Base-by-base conservation (phyloP, 92 coral and sea anemone species). In the Virgularia gustaviana region DNA sequence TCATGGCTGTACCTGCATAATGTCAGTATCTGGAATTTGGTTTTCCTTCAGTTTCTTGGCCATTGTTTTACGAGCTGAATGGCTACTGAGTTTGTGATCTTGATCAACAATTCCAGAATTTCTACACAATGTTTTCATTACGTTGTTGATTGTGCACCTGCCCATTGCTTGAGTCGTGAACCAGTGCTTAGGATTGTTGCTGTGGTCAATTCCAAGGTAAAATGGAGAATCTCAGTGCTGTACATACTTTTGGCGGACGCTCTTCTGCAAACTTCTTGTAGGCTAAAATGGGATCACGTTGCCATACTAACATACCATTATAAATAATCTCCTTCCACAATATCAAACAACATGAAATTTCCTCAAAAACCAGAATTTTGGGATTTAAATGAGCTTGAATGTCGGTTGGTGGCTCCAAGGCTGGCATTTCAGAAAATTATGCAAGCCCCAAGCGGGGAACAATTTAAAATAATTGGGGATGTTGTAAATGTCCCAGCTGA, bases 161-260 rank as follows among this genome's bases (percentile, higher is more conserved):
- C 53, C 53, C 53, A 45, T 45, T 45, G 53, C 19, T 45, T 45
- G 2, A 15, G 2, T 45, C 2, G 53, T 45, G 24, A 51, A 51
- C 28, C 57, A 51, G 57, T 1, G 4, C 4, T n/a, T 51, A 9
- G 57, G 57, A n/a, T 51, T 7, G 22, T n/a, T 51, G 28, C 22
- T 51, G 15, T 51, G 57, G 27, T 51, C 57, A 20, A 51, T 51
- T 9, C 57, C 57, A 51, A 51, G 57, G 57, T 51, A 51, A n/a
- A 51, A 51, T 51, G 2, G 57, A 6, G 57, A 51, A 51, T 51
- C 57, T 6, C 10, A 32, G 57, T n/a, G n/a, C n/a, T n/a, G 24
- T 51, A 10, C 57, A 51, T 4, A 11, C 18, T n/a, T 51, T n/a
- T 51, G 57, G 57, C 1, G 57, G 57, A 9, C 57, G 2, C 57